These are phyloP conservation scores for Chrysotoxum bicinctum DNA, from an alignment of 2,888 invertebrate species.

Conservation along the genomic window DNA sequence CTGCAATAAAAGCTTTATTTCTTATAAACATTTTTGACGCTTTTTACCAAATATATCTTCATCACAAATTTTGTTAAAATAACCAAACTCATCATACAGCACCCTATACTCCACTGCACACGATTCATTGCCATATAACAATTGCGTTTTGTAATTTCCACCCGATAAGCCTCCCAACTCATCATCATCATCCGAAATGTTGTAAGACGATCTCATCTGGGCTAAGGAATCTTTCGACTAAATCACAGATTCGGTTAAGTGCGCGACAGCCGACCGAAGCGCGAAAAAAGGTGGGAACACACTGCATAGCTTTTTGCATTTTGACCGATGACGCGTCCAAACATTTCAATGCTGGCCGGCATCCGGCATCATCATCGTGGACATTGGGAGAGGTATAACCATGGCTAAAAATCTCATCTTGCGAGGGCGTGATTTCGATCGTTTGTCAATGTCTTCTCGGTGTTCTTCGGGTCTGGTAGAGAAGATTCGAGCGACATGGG, in stretches of 20 bases:
- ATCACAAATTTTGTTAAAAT: too few species aligned
- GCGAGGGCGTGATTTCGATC: slow-evolving; percentile 72
- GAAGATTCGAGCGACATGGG: slow-evolving; percentile 38
- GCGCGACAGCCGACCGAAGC: not conserved
- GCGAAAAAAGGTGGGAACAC: slow-evolving; percentile 49
- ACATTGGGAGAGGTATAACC: not conserved
- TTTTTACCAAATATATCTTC: too few species aligned
- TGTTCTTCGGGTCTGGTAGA: not conserved
- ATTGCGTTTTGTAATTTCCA: slow-evolving; percentile 66
- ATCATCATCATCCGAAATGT: slow-evolving; percentile 55
- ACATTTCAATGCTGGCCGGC: slow-evolving; percentile 57
- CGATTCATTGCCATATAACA: slow-evolving; percentile 44
- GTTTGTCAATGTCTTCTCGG: slow-evolving; percentile 67
- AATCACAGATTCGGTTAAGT: slow-evolving; percentile 13
- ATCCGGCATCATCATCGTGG: too few species aligned
- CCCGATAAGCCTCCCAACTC: slow-evolving; percentile 55
- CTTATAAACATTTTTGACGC: too few species aligned
- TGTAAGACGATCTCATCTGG: slow-evolving; percentile 70
- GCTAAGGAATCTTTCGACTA: slow-evolving; percentile 16
- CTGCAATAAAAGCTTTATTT: too few species aligned
- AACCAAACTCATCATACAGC: slow-evolving; percentile 3
- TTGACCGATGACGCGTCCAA: slow-evolving; percentile 71
- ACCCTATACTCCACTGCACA: slow-evolving; percentile 30
- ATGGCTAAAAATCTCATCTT: slow-evolving; percentile 43
- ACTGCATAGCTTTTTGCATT: slow-evolving; percentile 30